Evolutionary conservation across 2,888 invertebrate genomes (phyloP).

Genomic region (Drosophila macrospina): DNA sequence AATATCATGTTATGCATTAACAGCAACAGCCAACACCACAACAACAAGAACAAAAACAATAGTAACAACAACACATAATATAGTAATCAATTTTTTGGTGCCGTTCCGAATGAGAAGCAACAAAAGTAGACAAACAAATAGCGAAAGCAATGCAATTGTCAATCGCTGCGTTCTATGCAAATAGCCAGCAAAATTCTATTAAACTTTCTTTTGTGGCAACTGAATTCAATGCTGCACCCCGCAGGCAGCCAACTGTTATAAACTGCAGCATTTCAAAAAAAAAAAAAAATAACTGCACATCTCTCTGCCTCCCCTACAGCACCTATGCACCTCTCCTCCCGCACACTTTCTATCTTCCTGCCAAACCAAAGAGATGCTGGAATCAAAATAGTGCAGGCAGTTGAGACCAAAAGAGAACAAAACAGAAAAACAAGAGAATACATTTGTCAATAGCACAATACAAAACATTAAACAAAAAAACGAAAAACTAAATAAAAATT

Average conservation of each 20-base stretch:
- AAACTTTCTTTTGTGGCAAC: slow-evolving; percentile 49
- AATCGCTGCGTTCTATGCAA: slow-evolving; percentile 50
- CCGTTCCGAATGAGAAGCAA: neutral
- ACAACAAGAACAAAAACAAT: too few species aligned
- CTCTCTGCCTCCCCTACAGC: neutral
- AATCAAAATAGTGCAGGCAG: slow-evolving; percentile 45
- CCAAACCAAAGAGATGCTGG: neutral
- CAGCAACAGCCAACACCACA: too few species aligned
- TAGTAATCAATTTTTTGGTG: slow-evolving; percentile 44
- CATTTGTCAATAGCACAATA: slow-evolving; percentile 67
- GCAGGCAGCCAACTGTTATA: slow-evolving; percentile 61
- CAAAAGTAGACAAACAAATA: slow-evolving; percentile 36
- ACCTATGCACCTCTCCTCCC: too few species aligned
- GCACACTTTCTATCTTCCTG: neutral
- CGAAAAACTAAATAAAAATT: slow-evolving; percentile 13
- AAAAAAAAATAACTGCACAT: too few species aligned
- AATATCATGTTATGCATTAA: slow-evolving; percentile 33
- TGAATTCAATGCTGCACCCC: slow-evolving; percentile 57
- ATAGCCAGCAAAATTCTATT: slow-evolving; percentile 61
- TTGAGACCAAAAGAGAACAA: slow-evolving; percentile 23
- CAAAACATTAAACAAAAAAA: slow-evolving; percentile 23
- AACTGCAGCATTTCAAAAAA: slow-evolving; percentile 46
- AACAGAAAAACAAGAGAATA: slow-evolving; percentile 44
- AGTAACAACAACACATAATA: slow-evolving; percentile 41
- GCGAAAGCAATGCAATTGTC: slow-evolving; percentile 47